These are phyloP conservation scores for Trissoscelio sp. DNA, from an alignment of 2,888 invertebrate genomes.

Conservation along the genomic window DNA sequence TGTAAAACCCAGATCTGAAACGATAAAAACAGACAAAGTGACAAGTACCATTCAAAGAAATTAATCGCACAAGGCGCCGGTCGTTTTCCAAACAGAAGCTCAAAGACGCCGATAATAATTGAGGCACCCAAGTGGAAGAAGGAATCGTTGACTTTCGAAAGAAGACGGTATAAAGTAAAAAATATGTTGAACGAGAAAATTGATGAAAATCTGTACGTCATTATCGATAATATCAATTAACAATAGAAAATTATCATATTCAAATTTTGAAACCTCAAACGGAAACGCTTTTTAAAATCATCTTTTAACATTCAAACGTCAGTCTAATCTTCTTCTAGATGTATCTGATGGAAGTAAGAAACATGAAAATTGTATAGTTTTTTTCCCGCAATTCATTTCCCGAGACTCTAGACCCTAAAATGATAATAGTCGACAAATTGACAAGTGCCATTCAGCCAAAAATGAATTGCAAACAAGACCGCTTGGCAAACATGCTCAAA, in stretches of 20 bases:
- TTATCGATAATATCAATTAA: not conserved
- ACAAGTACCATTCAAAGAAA: conserved; percentile 47
- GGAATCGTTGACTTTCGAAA: conserved; percentile 34
- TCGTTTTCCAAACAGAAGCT: conserved; percentile 57
- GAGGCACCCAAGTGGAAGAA: conserved; percentile 3
- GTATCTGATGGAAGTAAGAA: no score
- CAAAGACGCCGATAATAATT: conserved; percentile 39
- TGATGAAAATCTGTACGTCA: conserved; percentile 1
- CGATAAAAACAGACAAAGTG: conserved; percentile 39
- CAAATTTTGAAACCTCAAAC: no score
- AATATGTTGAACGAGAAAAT: not conserved
- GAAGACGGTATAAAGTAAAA: not conserved
- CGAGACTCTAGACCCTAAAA: no score
- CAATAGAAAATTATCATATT: no score
- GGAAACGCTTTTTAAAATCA: not conserved
- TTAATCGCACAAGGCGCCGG: conserved; percentile 44
- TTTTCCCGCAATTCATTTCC: no score
- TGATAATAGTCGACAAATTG: conserved; percentile 49
- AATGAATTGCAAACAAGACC: conserved; percentile 60
- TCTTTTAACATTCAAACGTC: conserved; percentile 10
- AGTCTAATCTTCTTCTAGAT: not conserved
- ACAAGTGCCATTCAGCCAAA: conserved; percentile 56
- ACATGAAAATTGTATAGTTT: no score
- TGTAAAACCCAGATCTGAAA: conserved; percentile 11
- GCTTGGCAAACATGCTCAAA: conserved; percentile 51